phyloP scores from a whole-genome alignment of 2,113 vertebrate genomes.

The Dunckerocampus dactyliophorus region DNA sequence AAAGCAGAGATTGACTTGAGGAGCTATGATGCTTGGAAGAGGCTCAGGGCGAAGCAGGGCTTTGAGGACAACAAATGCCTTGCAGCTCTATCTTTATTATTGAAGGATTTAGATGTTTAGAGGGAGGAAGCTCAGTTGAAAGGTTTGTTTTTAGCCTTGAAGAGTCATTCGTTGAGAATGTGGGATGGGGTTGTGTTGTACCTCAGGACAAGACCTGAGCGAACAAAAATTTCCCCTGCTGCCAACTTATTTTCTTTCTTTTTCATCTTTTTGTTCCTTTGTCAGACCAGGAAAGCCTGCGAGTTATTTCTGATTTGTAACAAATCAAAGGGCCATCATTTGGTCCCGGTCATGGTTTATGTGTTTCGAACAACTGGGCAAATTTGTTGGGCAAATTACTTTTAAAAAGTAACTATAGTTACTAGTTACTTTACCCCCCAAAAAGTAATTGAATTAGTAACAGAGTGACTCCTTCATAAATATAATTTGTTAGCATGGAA shows the following conservation, averaged over 20 bases:
- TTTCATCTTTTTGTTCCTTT: not conserved
- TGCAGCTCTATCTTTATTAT: slow-evolving; percentile 30
- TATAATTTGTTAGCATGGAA: too few relatives aligned
- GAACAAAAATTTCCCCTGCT: not conserved
- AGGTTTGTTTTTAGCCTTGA: slow-evolving; percentile 23
- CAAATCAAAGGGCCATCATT: too few relatives aligned
- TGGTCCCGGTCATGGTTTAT: too few relatives aligned
- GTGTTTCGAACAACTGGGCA: too few relatives aligned
- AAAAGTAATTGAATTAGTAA: too few relatives aligned
- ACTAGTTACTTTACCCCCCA: too few relatives aligned
- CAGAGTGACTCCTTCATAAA: too few relatives aligned
- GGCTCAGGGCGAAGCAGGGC: slow-evolving; percentile 9
- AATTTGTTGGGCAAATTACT: too few relatives aligned
- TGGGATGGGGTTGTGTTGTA: not conserved
- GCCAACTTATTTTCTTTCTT: not conserved
- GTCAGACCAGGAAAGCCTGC: not conserved
- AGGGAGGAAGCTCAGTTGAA: slow-evolving; percentile 10
- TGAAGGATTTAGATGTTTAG: slow-evolving; percentile 34
- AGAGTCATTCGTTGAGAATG: not conserved
- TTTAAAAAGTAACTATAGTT: too few relatives aligned
- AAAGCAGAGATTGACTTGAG: slow-evolving; percentile 22
- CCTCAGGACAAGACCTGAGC: not conserved
- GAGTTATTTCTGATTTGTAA: not conserved
- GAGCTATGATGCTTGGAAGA: slow-evolving; percentile 21
- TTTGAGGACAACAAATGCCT: slow-evolving; percentile 20